Evolutionary conservation across 30 jellyfish, hydroid and myxozoan species (phyloP).

Genomic region (Aurelia coerulea): DNA sequence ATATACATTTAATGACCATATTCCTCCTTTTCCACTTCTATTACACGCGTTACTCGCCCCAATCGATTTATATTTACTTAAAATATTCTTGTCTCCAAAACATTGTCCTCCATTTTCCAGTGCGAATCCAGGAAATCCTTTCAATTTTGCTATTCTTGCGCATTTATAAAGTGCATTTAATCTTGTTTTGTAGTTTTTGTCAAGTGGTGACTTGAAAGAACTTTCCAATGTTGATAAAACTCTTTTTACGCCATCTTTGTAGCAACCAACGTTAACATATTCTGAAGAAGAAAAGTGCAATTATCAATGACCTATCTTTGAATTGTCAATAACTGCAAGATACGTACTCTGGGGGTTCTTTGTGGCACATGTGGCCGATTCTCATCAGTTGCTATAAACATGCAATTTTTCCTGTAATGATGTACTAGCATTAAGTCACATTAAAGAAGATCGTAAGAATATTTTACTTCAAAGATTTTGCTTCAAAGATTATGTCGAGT

Average conservation of each 20-base stretch:
- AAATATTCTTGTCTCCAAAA: constrained; percentile 65
- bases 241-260: constrained; percentile 53
- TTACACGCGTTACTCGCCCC: constrained; percentile 68
- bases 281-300: background rate
- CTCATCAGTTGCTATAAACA: too few relatives aligned
- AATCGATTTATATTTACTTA: constrained; percentile 36
- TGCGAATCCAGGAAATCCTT: constrained; percentile 84
- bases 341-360: too few relatives aligned
- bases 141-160: constrained; percentile 71
- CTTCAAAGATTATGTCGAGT: too few relatives aligned
- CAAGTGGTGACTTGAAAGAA: constrained; percentile 60
- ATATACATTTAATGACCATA: constrained; percentile 65
- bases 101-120: constrained; percentile 83
- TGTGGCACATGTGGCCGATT: too few relatives aligned
- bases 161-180: constrained; percentile 61
- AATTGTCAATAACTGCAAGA: background rate
- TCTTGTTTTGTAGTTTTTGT: constrained; percentile 70
- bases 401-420: too few relatives aligned
- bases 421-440: too few relatives aligned
- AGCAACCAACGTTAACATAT: constrained; percentile 69
- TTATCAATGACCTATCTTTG: background rate
- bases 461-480: too few relatives aligned
- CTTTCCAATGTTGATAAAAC: constrained; percentile 61
- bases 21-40: constrained; percentile 75
- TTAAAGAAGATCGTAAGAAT: too few relatives aligned